Evolutionary conservation across 30 jellyfish, hydroid and myxozoan species (phyloP).

Genomic region (Mastigias papua): DNA sequence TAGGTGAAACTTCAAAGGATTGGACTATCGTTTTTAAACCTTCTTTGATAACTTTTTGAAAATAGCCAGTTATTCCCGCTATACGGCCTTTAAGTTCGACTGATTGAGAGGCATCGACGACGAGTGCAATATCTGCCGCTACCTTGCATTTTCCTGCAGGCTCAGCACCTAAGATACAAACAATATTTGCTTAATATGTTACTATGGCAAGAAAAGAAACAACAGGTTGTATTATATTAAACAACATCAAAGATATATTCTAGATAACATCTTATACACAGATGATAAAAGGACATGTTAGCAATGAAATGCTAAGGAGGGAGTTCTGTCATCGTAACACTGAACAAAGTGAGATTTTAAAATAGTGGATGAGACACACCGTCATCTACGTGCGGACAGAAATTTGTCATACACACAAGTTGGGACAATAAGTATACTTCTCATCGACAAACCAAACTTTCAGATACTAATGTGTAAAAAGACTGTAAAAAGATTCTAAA

Average conservation of each 20-base stretch:
- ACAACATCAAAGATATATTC: not conserved
- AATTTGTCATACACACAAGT: no score
- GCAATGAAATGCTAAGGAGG: no score
- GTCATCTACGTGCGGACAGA: no score
- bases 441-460: no score
- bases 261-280: no score
- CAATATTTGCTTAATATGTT: not conserved
- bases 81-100: slow-evolving; percentile 52
- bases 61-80: slow-evolving; percentile 33
- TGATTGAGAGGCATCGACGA: slow-evolving; percentile 46
- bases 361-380: no score
- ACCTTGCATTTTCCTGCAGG: slow-evolving; percentile 48
- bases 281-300: no score
- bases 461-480: no score
- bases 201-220: not conserved
- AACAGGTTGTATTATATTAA: not conserved
- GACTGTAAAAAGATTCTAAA: no score
- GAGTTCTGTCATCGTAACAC: no score
- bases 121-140: slow-evolving; percentile 52
- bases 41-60: slow-evolving; percentile 29
- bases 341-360: no score
- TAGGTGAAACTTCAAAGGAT: slow-evolving; percentile 51
- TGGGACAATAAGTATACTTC: no score
- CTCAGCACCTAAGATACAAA: not conserved
- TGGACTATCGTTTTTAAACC: slow-evolving; percentile 48